Percentiles rank a stretch among this genome's conserved stretches.
These are phyloP conservation scores for Vanacampus margaritifer DNA, from an alignment of 2,113 vertebrate genomes.

Conservation along the genomic window DNA sequence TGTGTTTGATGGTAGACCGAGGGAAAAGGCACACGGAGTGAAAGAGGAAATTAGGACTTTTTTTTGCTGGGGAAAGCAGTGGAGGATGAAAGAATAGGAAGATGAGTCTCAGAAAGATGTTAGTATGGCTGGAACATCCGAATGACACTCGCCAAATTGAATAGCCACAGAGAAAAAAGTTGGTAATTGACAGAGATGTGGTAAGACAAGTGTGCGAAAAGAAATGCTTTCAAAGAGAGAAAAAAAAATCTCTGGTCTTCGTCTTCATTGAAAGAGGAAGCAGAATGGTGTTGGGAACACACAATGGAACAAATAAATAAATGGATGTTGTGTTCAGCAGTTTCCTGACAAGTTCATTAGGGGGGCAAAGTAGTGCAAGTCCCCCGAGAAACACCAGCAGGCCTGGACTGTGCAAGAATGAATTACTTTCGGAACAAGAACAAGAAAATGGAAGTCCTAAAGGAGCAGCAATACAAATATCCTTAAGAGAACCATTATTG, in stretches of 20 bases:
- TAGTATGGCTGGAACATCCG: conserved; percentile 27
- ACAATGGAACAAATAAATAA: conserved; percentile 14
- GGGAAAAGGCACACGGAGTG: conserved; percentile 25
- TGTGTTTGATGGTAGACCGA: conserved; percentile 59
- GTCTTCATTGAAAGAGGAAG: not conserved
- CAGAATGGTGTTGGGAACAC: not conserved
- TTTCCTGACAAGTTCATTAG: conserved; percentile 47
- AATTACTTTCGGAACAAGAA: conserved; percentile 29
- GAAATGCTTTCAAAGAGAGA: not conserved
- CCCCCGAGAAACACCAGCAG: conserved; percentile 21
- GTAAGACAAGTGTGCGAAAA: not conserved
- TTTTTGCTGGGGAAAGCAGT: conserved; percentile 26
- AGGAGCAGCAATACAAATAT: conserved; percentile 13
- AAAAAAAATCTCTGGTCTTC: not conserved
- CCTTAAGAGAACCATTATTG: conserved; percentile 5
- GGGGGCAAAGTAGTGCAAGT: conserved; percentile 7
- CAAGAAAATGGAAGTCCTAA: conserved; percentile 17
- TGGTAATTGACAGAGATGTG: conserved; percentile 29
- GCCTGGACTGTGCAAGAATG: conserved; percentile 9
- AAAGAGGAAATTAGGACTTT: conserved; percentile 21
- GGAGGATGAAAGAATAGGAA: conserved; percentile 26
- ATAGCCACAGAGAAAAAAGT: conserved; percentile 37
- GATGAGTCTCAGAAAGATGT: conserved; percentile 23
- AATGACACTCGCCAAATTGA: conserved; percentile 43
- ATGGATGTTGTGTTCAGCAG: conserved; percentile 12